Evolutionary conservation across 2,113 vertebrate species (phyloP), one percentile per base, ranked within the genome.

Genomic region (Ahaetulla prasina): DNA sequence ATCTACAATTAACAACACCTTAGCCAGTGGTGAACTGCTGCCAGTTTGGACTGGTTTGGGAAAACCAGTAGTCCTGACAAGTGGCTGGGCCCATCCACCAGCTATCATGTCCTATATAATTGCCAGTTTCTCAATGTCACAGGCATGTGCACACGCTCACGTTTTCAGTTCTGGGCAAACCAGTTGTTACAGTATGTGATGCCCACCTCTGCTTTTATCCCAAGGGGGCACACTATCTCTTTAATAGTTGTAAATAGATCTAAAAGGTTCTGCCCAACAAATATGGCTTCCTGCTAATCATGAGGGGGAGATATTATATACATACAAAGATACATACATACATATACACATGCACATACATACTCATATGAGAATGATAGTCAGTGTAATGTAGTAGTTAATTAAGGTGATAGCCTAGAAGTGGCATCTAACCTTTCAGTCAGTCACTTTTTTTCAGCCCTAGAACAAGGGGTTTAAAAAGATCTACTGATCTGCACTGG

Each of bases 111-210:
- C 45, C 45, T 47, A 47, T 47, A 47, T 47, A 47, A 47, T 47
- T 6, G 4, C 5, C 0, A 1, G 45, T 4, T 0, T 47, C 7
- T 47, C 7, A 6, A 47, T 47, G 45, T 6, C 7, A 1, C 45
- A 47, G 5, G 4, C 4, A 47, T 47, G 45, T 6, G 45, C 45
- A 7, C 45, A 1, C 6, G 45, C 45, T 47, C 45, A 47, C 45
- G 7, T 47, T 47, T 47, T 47, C 45, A 4, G 45, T 47, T 47
- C 45, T 47, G 45, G 45, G 45, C 6, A 6, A 47, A 47, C 7
- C 45, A 0, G 45, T 47, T 47, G 45, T 7, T 47, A 47, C 45
- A 47, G 4, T 7, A 47, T 47, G 7, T 47, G 45, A 47, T 1
- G 1, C 45, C 45, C 45, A 47, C 45, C 5, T 47, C 45, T 47